A percentile compares a stretch with the other conserved stretches of the same genome.
These are phyloP conservation scores for Kradibia gibbosae DNA, from an alignment of 1,140 invertebrate species.

Conservation along the genomic window DNA sequence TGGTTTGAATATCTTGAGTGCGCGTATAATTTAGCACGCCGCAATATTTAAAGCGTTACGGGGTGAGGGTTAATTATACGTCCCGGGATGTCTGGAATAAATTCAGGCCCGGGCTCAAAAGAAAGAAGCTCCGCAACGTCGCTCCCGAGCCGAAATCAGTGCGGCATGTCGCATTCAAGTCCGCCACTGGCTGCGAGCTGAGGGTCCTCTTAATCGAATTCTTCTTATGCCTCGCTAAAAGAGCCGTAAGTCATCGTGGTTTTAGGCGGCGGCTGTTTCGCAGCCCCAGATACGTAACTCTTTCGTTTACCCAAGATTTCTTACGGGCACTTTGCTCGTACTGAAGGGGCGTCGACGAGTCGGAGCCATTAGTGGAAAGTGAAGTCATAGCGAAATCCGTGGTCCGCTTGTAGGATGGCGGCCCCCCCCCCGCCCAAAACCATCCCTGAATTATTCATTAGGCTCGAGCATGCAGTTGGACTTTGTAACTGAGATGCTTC, in stretches of 20 bases:
- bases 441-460: conserved; percentile 60
- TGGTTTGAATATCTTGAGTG: too few species aligned
- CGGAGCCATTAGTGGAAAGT: conserved; percentile 27
- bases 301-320: not conserved
- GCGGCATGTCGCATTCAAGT: not conserved
- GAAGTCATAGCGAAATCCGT: conserved; percentile 54
- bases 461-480: not conserved
- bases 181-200: not conserved
- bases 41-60: too few species aligned
- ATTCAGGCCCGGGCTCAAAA: not conserved
- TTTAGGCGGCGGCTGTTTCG: not conserved
- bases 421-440: conserved; percentile 52
- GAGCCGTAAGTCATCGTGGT: not conserved
- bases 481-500: not conserved
- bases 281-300: not conserved
- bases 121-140: not conserved
- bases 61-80: too few species aligned
- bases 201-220: not conserved
- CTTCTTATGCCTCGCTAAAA: not conserved
- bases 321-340: not conserved
- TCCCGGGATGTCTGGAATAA: too few species aligned
- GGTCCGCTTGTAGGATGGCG: conserved; percentile 36
- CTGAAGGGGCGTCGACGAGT: not conserved
- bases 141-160: not conserved
- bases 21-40: too few species aligned